Evolutionary conservation across 2,888 invertebrate species (phyloP), one percentile per base, ranked within the genome.

Genomic region (Gryllus longicercus): DNA sequence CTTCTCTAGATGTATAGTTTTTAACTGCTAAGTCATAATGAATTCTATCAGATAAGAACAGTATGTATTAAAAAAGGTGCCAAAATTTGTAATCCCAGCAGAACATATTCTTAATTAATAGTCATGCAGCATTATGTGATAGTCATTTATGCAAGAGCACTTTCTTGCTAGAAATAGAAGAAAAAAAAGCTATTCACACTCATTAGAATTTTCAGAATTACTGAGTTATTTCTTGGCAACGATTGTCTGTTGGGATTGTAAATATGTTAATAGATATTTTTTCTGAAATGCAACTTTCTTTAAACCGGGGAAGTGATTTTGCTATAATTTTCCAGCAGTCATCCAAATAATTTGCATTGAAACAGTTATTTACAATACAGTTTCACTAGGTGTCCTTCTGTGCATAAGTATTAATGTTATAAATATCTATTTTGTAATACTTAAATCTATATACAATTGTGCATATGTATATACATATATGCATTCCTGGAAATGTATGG

Each of bases 61-160:
- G n/a, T 18, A 63, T 63, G 14, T 63, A 63, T 63, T 4, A 16
- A 63, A 38, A 38, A 38, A 8, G 38, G 63, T 63, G 63, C 63
- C 63, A 63, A 63, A 63, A 63, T 18, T 63, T 63, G 63, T 63
- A 63, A 63, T n/a, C 63, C 63, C 63, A 63, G n/a, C 63, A 63
- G 14, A 18, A 63, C n/a, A 4, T 63, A n/a, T 16, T 51, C 12
- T 5, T 18, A 63, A 18, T 63, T 14, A 18, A n/a, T 18, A 63
- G n/a, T 63, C 14, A 63, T 63, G 63, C 14, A 12, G 14, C 14
- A 63, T 63, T n/a, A 63, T 14, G 5, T 63, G 14, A 63, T 14
- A 18, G 5, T 11, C n/a, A 16, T 51, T 51, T 63, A 63, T 18
- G 63, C 14, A 63, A n/a, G 14, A 63, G 14, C 63, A 63, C 16